These are phyloP conservation scores for Brachyalestes nurse DNA, from an alignment of 2,797 vertebrate genomes.

Conservation along the genomic window DNA sequence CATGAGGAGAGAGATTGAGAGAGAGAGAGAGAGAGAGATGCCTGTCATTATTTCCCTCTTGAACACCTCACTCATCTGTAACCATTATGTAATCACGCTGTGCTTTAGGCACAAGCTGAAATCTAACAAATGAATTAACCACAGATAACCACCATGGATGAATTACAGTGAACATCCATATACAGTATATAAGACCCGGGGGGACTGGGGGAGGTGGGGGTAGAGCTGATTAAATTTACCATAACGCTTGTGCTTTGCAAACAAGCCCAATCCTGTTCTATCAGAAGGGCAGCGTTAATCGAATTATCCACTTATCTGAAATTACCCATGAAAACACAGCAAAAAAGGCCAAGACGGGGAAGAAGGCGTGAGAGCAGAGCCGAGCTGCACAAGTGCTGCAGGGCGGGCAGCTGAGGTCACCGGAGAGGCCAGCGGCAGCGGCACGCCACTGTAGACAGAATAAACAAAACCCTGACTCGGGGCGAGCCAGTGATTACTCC, in stretches of 20 bases:
- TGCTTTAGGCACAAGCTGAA: constrained; percentile 47
- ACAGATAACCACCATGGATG: constrained; percentile 26
- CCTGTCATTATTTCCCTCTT: constrained; percentile 53
- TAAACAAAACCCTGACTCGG: constrained; percentile 32
- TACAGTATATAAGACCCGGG: neutral
- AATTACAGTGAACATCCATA: neutral
- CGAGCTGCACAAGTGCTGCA: neutral
- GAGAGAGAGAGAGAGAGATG: constrained; percentile 44
- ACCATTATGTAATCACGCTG: constrained; percentile 52
- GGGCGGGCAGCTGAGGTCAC: constrained; percentile 16
- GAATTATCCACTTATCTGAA: constrained; percentile 33
- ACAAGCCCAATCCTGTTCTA: constrained; percentile 9
- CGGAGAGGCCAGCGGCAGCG: constrained; percentile 24
- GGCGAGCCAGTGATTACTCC: constrained; percentile 13
- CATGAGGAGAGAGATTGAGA: constrained; percentile 10
- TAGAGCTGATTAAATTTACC: constrained; percentile 19
- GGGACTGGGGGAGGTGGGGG: neutral
- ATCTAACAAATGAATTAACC: constrained; percentile 40
- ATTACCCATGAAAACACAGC: constrained; percentile 17
- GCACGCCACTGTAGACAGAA: constrained; percentile 48
- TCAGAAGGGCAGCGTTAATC: neutral
- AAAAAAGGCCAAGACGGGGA: neutral
- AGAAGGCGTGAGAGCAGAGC: neutral
- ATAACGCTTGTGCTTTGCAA: neutral
- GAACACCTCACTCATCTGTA: constrained; percentile 52